phyloP scores from a whole-genome alignment of 2,113 vertebrate genomes.

The Macheiramphus alcinus region DNA sequence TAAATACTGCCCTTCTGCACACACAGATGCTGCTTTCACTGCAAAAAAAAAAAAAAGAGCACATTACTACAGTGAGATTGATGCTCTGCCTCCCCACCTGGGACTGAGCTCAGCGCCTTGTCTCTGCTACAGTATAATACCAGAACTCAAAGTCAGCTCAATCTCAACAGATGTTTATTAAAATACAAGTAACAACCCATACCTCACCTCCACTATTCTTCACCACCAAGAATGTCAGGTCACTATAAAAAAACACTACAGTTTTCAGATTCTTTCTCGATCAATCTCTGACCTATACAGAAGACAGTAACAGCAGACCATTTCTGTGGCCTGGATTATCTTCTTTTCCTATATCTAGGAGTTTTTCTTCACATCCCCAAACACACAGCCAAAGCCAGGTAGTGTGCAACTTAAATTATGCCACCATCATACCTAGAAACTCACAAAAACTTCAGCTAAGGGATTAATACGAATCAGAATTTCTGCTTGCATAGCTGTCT shows the following conservation, averaged over 20 bases:
- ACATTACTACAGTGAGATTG: neutral
- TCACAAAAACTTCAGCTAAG: neutral
- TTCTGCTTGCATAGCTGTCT: neutral
- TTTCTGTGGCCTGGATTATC: neutral
- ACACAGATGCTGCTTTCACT: neutral
- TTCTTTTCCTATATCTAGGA: neutral
- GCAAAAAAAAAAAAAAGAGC: too few species aligned
- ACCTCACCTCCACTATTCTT: neutral
- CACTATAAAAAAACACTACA: neutral
- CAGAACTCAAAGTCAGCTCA: neutral
- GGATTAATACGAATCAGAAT: neutral
- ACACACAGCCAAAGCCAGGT: neutral
- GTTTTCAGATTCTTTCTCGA: neutral
- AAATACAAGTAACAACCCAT: neutral
- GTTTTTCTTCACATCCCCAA: neutral
- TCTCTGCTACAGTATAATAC: neutral
- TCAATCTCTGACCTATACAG: neutral
- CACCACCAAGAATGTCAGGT: neutral
- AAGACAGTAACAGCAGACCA: neutral
- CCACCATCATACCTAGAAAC: neutral
- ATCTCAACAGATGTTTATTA: neutral
- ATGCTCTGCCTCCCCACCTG: neutral
- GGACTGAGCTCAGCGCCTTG: neutral
- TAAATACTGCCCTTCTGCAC: neutral
- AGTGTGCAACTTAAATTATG: rapidly evolving